These are phyloP conservation scores for Sarcophaga variegata DNA, from an alignment of 2,888 invertebrate species.

Conservation along the genomic window DNA sequence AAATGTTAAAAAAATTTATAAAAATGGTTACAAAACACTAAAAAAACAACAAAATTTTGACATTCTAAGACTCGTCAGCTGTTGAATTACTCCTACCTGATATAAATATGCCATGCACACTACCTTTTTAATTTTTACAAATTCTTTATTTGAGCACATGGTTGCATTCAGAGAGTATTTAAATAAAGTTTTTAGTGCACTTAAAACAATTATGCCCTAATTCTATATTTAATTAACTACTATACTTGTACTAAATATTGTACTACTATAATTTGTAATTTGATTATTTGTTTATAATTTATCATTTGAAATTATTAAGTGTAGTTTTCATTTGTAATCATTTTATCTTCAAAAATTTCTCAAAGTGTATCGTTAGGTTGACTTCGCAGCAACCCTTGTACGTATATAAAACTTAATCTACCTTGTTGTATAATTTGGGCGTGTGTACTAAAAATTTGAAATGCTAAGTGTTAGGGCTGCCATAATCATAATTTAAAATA, in stretches of 20 bases:
- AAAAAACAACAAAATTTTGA: too few species aligned
- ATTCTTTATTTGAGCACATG: constrained; percentile 40
- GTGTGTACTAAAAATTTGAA: constrained; percentile 66
- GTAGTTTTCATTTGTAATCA: background rate
- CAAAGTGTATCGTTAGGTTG: constrained; percentile 27
- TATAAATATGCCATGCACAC: too few species aligned
- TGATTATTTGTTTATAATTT: constrained; percentile 7
- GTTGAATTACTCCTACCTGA: too few species aligned
- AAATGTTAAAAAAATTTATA: too few species aligned
- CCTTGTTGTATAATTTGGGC: constrained; percentile 52
- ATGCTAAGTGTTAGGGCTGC: constrained; percentile 53
- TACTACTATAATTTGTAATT: background rate
- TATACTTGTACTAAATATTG: too few species aligned
- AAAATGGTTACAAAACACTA: too few species aligned
- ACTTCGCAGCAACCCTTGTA: constrained; percentile 52
- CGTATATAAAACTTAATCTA: constrained; percentile 32
- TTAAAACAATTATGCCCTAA: background rate
- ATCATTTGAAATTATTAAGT: background rate
- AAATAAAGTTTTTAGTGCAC: constrained; percentile 64
- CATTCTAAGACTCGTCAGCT: too few species aligned
- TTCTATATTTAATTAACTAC: background rate
- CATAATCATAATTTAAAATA: background rate
- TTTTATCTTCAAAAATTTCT: constrained; percentile 27
- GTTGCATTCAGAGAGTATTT: constrained; percentile 52
- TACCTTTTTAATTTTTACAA: constrained; percentile 65